Conservation (phyloP, 2,113 vertebrate species). For the Gorilla gorilla region DNA sequence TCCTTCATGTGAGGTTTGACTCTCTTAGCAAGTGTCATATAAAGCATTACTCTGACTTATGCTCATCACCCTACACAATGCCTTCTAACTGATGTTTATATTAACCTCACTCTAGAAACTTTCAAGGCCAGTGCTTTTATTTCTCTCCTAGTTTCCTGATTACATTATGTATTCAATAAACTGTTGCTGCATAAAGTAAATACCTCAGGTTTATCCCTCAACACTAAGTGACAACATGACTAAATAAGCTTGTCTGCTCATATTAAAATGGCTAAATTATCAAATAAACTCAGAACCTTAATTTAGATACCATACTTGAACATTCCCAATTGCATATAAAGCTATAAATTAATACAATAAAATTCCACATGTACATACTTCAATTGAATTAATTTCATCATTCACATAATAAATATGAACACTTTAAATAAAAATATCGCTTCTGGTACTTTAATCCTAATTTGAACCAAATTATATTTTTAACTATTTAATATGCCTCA, state of each 20-base stretch:
- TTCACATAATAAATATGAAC: neutral
- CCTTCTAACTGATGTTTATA: neutral
- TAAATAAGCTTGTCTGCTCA: neutral
- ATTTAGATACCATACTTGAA: neutral
- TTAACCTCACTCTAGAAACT: neutral
- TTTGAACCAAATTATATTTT: conserved; percentile 11
- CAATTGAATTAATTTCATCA: neutral
- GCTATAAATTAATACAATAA: neutral
- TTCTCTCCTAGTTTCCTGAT: neutral
- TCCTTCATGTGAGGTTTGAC: neutral
- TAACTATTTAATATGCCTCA: neutral
- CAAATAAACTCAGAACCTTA: conserved; percentile 3
- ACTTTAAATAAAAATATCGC: conserved; percentile 5
- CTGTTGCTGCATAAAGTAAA: neutral
- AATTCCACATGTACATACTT: neutral
- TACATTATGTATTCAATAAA: neutral
- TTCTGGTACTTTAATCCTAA: conserved; percentile 26
- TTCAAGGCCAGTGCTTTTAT: neutral
- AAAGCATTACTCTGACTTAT: neutral
- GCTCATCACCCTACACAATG: neutral
- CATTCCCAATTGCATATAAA: neutral
- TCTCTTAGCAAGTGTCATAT: neutral
- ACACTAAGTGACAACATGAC: neutral
- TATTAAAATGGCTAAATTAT: neutral
- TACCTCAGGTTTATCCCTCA: neutral